Base-by-base conservation (phyloP, 2,797 vertebrate genomes). In the Lacerta agilis region DNA sequence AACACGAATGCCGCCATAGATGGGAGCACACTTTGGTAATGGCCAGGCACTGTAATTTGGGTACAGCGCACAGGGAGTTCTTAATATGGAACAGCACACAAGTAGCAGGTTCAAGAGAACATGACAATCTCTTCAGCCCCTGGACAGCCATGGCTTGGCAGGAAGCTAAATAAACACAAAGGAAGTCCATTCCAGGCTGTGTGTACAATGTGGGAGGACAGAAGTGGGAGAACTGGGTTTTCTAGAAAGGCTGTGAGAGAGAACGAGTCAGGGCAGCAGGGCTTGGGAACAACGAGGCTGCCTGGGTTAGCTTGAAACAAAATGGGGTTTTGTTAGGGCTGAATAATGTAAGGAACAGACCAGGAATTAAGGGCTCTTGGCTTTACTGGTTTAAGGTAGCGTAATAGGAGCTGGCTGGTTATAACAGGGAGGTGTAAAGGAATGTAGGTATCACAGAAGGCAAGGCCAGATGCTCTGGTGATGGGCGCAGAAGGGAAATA, bases 401-500 rank as follows among this genome's bases (percentile, higher is more conserved):
- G 2, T 10, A 33, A 17, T 3, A 27, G 43, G 10, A 29, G 58
- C 43, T 58, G 64, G 15, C 25, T 66, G 18, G 27, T 27, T 23
- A 25, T n/a, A 78, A 17, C 55, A 71, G 69, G 58, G 36, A 80
- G 23, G n/a, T 8, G 45, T 36, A 11, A 20, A 80, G 36, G 38
- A 27, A 11, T 15, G 5, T 18, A 25, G 18, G 15, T 67, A 5
- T 75, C 36, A 13, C 69, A 76, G 43, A 41, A 41, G n/a, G 78
- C 45, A 20, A 72, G 71, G 72, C 18, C 78, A 67, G 71, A 13
- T 55, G 27, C 33, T 85, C 18, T 82, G 69, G 83, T 66, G 87
- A 66, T 67, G 71, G 88, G 88, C 61, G n/a, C 71, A 33, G 78
- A 86, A 89, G 71, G 83, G 88, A 75, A 77, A 86, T 20, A 33